Base-by-base conservation (phyloP, 2,113 vertebrate species). In the Todiramphus saurophagus region DNA sequence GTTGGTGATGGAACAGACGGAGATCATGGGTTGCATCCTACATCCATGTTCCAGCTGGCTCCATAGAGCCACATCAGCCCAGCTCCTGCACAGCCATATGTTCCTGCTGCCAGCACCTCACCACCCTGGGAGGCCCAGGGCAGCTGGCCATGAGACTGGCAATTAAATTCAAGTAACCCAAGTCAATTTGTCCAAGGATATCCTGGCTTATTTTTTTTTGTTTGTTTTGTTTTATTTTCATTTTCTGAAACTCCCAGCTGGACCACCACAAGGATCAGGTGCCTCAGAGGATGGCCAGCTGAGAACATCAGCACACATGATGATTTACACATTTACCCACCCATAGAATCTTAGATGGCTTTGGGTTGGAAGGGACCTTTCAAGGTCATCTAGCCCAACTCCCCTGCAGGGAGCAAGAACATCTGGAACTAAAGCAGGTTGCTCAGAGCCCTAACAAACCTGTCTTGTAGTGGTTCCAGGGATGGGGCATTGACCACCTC, bases 281-380 rank as follows among this genome's bases (percentile, higher is more conserved):
- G 21, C 16, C 5, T 31, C 3, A 4, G 25, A 81, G 25, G 46
- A 75, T 14, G 48, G 4, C 17, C 1, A 2, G 70, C 14, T 3
- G 1, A 67, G 41, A 59, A 53, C 8, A 25, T 4, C 2, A 1
- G 20, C 9, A 60, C 20, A 70, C 0, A 0, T 3, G 3, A 37
- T 37, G 37, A 37, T 37, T 37, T 37, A 14, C 25, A 8, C 10
- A 2, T 41, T 53, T 62, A 70, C 11, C 5, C 37, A 46, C 6
- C n/a, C 41, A 70, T 9, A 64, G 37, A 64, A 14, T 63, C 24
- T 27, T 62, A 35, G 37, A 62, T 17, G 8, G 27, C 17, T 64
- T 41, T 41, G 62, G 27, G 27, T 66, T 30, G 39, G 37, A 43
- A 43, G 18, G 18, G 28, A 43, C 39, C 27, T 43, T 66, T 39